A percentile compares a stretch with the other conserved stretches of the same genome.
phyloP scores from a whole-genome alignment of 1,140 invertebrate species.

The Zaprionus africanus region DNA sequence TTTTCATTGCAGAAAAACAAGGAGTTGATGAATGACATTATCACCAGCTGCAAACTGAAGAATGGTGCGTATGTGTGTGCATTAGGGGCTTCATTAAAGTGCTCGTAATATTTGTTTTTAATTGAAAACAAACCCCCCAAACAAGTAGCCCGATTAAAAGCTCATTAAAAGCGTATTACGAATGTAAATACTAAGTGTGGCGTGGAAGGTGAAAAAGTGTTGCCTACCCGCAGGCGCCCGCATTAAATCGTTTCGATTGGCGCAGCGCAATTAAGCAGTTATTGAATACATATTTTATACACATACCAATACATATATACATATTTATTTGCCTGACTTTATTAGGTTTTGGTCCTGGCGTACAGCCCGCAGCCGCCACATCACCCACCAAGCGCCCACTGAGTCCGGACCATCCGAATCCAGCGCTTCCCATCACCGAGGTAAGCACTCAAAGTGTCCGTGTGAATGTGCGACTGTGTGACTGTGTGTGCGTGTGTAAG shows the following conservation, averaged over 20 bases:
- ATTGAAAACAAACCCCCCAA: conserved; percentile 3
- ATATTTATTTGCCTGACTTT: conserved; percentile 14
- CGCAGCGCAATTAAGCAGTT: conserved; percentile 3
- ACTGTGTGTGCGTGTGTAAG: conserved; percentile 7
- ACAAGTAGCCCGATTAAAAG: conserved; percentile 14
- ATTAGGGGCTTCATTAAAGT: not conserved
- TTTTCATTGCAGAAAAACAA: conserved; percentile 88
- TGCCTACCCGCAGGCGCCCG: conserved; percentile 27
- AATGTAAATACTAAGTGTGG: conserved; percentile 3
- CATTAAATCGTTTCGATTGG: conserved; percentile 7
- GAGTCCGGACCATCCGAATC: conserved; percentile 87
- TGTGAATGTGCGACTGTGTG: not conserved
- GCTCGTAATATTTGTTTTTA: conserved; percentile 19
- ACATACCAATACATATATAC: no score
- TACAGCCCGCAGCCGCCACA: conserved; percentile 84
- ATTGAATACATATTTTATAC: conserved; percentile 1
- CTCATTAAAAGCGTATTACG: conserved; percentile 27
- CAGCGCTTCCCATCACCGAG: conserved; percentile 87
- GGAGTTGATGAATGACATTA: conserved; percentile 88
- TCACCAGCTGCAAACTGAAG: conserved; percentile 88
- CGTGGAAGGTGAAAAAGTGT: conserved; percentile 23
- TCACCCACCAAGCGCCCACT: conserved; percentile 85
- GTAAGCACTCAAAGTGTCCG: conserved; percentile 62
- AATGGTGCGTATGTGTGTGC: conserved; percentile 85
- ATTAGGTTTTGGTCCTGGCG: conserved; percentile 85